Conservation (phyloP, 2,113 vertebrate genomes). For the Emydura subglobosa region DNA sequence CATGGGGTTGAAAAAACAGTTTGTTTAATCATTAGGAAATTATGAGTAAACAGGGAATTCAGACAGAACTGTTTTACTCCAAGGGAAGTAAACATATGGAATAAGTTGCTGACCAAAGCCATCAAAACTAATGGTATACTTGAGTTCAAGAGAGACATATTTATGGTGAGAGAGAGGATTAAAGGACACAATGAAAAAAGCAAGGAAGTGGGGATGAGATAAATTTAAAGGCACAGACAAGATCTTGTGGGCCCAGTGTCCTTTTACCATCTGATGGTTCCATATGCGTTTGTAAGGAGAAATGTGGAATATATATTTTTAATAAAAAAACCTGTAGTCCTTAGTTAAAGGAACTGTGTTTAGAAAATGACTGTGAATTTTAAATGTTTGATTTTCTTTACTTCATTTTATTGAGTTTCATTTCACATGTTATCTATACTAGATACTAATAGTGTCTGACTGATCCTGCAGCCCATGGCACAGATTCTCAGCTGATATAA, state of each 20-base stretch:
- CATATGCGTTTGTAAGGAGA: not conserved
- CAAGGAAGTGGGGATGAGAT: not conserved
- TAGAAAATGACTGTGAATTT: not conserved
- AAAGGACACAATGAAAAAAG: not conserved
- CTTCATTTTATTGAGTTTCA: not conserved
- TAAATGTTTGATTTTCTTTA: not conserved
- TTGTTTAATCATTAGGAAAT: constrained; percentile 50
- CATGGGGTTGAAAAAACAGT: not conserved
- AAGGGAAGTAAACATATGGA: constrained; percentile 48
- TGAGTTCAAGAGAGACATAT: not conserved
- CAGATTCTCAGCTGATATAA: not conserved
- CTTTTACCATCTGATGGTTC: not conserved
- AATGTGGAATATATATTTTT: not conserved
- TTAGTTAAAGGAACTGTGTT: not conserved
- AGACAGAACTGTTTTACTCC: constrained; percentile 8
- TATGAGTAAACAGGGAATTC: constrained; percentile 11
- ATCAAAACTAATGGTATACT: constrained; percentile 3
- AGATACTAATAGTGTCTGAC: not conserved
- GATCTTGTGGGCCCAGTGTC: not conserved
- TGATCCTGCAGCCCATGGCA: not conserved
- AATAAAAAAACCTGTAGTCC: not conserved
- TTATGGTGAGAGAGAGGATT: constrained; percentile 6
- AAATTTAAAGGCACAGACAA: not conserved
- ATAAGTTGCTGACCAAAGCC: constrained; percentile 23
- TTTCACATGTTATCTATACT: not conserved